Conservation (phyloP, 2,888 invertebrate species). For the Blastobasis lacticolella region DNA sequence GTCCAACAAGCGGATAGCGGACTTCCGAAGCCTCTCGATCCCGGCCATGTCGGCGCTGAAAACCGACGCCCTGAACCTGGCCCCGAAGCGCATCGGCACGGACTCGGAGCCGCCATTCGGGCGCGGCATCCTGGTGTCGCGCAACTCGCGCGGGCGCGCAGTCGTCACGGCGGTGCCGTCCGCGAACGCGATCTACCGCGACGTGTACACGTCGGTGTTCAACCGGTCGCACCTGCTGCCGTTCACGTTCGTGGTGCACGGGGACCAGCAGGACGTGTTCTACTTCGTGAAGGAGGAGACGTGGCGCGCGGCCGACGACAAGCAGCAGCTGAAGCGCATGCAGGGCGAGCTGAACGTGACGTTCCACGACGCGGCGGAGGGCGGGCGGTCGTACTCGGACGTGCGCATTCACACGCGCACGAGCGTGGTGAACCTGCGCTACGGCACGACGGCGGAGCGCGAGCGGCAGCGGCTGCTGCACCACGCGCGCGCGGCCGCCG, state of each 20-base stretch:
- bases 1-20: constrained; percentile 84
- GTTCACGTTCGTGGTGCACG: constrained; percentile 90
- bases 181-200: constrained; percentile 91
- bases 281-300: constrained; percentile 94
- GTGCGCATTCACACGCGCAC: constrained; percentile 93
- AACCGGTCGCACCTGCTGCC: constrained; percentile 91
- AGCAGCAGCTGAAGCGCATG: constrained; percentile 89
- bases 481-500: constrained; percentile 90
- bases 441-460: constrained; percentile 92
- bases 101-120: constrained; percentile 93
- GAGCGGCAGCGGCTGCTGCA: constrained; percentile 92
- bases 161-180: constrained; percentile 90
- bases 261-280: constrained; percentile 92
- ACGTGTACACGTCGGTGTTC: constrained; percentile 94
- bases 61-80: constrained; percentile 83
- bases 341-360: constrained; percentile 94
- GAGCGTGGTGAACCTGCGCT: constrained; percentile 93
- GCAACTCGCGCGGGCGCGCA: constrained; percentile 84
- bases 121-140: constrained; percentile 87
- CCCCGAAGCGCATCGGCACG: constrained; percentile 84
- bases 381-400: constrained; percentile 84
- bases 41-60: constrained; percentile 87
- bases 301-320: constrained; percentile 91
- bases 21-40: constrained; percentile 83
- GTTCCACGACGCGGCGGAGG: constrained; percentile 88